phyloP scores from a whole-genome alignment of 1,140 invertebrate species.

The Tribolium castaneum region DNA sequence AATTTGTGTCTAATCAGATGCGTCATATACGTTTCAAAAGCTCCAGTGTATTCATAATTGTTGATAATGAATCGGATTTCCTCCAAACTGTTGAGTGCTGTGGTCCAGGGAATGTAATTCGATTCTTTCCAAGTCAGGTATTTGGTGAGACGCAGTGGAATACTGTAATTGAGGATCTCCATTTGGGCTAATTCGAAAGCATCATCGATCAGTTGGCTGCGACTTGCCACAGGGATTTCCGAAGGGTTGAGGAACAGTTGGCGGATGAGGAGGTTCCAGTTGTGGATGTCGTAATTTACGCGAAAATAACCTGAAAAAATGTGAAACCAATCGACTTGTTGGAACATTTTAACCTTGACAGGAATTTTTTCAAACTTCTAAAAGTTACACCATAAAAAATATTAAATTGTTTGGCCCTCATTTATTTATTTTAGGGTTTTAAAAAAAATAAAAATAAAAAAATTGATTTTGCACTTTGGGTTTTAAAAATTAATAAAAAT shows the following conservation, averaged over 20 bases:
- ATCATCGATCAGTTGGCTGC: constrained; percentile 74
- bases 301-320: constrained; percentile 74
- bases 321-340: too few relatives aligned
- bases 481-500: too few relatives aligned
- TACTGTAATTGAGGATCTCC: constrained; percentile 69
- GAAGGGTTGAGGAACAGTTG: constrained; percentile 64
- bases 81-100: constrained; percentile 55
- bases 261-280: constrained; percentile 69
- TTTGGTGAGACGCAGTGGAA: constrained; percentile 71
- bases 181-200: constrained; percentile 67
- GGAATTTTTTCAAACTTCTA: too few relatives aligned
- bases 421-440: too few relatives aligned
- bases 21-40: constrained; percentile 57
- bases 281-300: constrained; percentile 73
- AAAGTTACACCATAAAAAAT: too few relatives aligned
- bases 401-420: too few relatives aligned
- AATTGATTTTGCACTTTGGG: too few relatives aligned
- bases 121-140: constrained; percentile 67
- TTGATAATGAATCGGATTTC: constrained; percentile 54
- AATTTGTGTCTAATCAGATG: constrained; percentile 55
- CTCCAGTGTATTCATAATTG: constrained; percentile 55
- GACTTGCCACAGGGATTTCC: constrained; percentile 73
- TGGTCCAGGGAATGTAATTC: constrained; percentile 58
- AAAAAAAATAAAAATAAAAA: too few relatives aligned
- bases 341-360: too few relatives aligned